Conservation (phyloP, 2,113 vertebrate genomes). For the Sander lucioperca region DNA sequence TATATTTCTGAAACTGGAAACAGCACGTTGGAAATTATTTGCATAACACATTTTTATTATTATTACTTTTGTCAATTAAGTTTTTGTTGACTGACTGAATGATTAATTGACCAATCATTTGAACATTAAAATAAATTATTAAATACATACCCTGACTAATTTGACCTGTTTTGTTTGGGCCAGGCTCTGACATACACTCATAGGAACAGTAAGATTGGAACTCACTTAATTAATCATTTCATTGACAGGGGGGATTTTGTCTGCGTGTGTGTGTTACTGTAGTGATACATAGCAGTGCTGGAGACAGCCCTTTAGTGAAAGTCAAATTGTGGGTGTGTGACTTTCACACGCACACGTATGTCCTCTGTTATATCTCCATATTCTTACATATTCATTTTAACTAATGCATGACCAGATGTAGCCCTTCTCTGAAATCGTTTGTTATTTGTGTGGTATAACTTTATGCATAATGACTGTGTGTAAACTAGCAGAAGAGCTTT, state of each 20-base stretch:
- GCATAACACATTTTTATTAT: neutral
- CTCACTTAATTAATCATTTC: neutral
- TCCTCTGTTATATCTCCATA: neutral
- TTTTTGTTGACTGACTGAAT: neutral
- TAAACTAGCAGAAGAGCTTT: constrained; percentile 17
- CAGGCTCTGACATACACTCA: neutral
- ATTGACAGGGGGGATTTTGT: neutral
- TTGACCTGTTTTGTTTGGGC: neutral
- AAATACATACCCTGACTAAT: neutral
- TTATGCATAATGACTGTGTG: constrained; percentile 1
- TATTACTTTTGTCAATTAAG: neutral
- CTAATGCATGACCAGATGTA: neutral
- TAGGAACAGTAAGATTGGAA: neutral
- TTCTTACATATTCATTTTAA: neutral
- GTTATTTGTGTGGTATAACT: neutral
- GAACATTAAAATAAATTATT: neutral
- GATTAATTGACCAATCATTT: neutral
- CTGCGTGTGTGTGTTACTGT: constrained; percentile 1
- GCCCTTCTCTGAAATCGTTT: neutral
- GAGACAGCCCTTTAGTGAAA: neutral
- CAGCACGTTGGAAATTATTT: neutral
- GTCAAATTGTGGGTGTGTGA: neutral
- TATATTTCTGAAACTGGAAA: neutral
- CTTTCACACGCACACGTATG: neutral
- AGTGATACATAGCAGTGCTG: neutral